Percentiles rank a stretch among this genome's conserved stretches.
These are phyloP conservation scores for Drosophila lini DNA, from an alignment of 1,140 invertebrate species.

Conservation along the genomic window DNA sequence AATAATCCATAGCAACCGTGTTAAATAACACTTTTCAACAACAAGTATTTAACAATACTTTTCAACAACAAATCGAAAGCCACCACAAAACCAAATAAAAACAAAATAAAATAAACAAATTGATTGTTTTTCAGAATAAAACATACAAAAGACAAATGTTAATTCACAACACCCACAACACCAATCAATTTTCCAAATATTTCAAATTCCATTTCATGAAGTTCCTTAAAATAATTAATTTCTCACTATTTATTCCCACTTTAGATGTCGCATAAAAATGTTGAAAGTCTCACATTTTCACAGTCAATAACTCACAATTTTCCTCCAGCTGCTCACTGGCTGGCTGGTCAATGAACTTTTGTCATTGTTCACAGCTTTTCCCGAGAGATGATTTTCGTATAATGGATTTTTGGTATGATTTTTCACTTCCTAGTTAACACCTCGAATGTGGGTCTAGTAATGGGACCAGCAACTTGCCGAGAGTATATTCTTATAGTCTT, in stretches of 20 bases:
- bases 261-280: constrained; percentile 18
- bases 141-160: neutral
- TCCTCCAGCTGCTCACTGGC: constrained; percentile 19
- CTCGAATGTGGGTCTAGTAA: constrained; percentile 20
- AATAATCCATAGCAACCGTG: no score
- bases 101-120: neutral
- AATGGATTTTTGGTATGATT: neutral
- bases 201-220: neutral
- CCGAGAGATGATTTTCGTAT: neutral
- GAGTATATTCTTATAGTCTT: constrained; percentile 18
- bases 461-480: constrained; percentile 9
- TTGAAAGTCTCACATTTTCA: constrained; percentile 10
- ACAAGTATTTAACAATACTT: neutral
- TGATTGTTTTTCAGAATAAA: neutral
- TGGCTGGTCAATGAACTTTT: constrained; percentile 24
- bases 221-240: constrained; percentile 5
- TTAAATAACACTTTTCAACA: neutral
- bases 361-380: constrained; percentile 2
- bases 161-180: neutral
- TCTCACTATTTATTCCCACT: neutral
- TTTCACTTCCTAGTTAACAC: constrained; percentile 43
- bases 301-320: constrained; percentile 23
- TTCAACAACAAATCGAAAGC: neutral
- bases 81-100: neutral
- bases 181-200: neutral